phyloP scores from a whole-genome alignment of 2,797 vertebrate genomes.

The Pipistrellus pygmaeus region DNA sequence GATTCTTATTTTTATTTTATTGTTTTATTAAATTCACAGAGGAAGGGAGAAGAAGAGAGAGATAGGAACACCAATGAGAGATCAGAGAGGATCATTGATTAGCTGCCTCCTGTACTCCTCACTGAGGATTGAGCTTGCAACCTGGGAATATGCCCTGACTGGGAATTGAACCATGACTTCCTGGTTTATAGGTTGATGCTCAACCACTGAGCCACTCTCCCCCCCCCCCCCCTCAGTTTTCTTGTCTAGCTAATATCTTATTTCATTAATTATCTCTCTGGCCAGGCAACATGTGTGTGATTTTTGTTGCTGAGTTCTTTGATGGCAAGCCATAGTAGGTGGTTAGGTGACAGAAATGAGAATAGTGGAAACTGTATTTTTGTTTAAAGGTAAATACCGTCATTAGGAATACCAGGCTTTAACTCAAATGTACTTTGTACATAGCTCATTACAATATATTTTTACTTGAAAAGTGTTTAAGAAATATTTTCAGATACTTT shows the following conservation, averaged over 20 bases:
- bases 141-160: background rate
- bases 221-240: background rate
- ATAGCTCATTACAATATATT: background rate
- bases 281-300: background rate
- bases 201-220: background rate
- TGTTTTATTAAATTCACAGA: background rate
- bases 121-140: background rate
- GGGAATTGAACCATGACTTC: background rate
- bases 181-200: background rate
- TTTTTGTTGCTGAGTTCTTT: constrained; percentile 5
- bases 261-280: background rate
- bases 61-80: background rate
- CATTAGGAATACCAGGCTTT: background rate
- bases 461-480: background rate
- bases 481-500: constrained; percentile 15
- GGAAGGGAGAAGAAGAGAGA: background rate
- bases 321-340: background rate
- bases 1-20: background rate
- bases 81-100: background rate
- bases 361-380: constrained; percentile 23
- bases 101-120: background rate
- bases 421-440: background rate
- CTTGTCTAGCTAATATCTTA: background rate
- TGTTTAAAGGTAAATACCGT: background rate
- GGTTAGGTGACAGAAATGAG: background rate